A percentile compares a stretch with the other conserved stretches of the same genome.
Evolutionary conservation across 2,113 vertebrate species (phyloP).

Genomic region (Aldabrachelys gigantea): DNA sequence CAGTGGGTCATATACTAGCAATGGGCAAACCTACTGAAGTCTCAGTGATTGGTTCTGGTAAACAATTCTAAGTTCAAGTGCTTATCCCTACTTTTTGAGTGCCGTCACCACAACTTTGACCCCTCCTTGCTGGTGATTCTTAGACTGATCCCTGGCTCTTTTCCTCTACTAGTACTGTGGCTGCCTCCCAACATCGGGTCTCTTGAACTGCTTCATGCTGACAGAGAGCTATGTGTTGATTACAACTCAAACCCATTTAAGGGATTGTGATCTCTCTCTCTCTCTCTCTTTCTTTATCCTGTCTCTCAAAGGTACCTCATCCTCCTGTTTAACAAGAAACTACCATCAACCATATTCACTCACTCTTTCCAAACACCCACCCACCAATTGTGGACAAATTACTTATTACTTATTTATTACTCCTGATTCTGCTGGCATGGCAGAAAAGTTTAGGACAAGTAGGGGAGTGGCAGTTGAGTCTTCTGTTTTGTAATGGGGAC

Average conservation of each 20-base stretch:
- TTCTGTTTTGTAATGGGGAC: neutral
- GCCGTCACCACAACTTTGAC: neutral
- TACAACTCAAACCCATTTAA: neutral
- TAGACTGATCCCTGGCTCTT: neutral
- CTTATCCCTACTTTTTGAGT: neutral
- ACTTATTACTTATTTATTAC: neutral
- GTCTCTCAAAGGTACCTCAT: neutral
- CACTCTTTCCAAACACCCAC: neutral
- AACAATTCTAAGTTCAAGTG: neutral
- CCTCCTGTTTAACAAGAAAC: neutral
- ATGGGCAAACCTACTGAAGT: neutral
- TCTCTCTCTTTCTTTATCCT: rapidly evolving
- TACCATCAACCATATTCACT: neutral
- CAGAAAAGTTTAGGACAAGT: neutral
- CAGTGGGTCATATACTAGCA: neutral
- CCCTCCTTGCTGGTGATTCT: neutral
- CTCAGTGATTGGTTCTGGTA: neutral
- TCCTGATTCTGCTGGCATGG: neutral
- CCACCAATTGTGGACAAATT: neutral
- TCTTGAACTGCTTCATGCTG: neutral
- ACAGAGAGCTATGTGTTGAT: neutral
- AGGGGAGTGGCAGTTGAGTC: neutral
- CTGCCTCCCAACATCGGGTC: neutral
- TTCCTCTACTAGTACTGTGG: neutral
- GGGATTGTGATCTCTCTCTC: neutral